A percentile compares a stretch with the other conserved stretches of the same genome.
These are phyloP conservation scores for Pantelozetes paolii DNA, from an alignment of 2,888 invertebrate species.

Conservation along the genomic window DNA sequence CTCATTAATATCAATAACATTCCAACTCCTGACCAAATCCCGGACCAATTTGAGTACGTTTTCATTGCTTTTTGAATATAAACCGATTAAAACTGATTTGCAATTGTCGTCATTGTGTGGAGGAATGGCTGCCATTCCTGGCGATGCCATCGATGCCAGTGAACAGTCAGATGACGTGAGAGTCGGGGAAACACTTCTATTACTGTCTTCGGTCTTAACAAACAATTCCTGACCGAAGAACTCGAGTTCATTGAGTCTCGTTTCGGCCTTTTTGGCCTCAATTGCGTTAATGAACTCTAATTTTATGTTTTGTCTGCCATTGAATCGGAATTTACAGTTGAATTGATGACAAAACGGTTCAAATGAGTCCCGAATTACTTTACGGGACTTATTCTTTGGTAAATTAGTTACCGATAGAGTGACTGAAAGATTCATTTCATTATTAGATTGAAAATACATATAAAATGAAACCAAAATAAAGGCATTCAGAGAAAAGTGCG, in stretches of 20 bases:
- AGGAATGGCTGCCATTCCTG: neutral
- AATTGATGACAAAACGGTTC: conserved; percentile 1
- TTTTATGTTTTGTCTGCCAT: neutral
- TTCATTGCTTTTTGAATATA: neutral
- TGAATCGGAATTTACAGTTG: conserved; percentile 7
- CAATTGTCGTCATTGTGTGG: conserved; percentile 25
- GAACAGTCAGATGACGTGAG: neutral
- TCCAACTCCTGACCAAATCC: conserved; percentile 4
- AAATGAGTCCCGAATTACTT: conserved; percentile 19
- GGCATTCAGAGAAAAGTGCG: neutral
- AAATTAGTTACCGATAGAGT: conserved; percentile 13
- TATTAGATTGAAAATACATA: neutral
- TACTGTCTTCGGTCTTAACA: neutral
- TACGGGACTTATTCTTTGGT: neutral
- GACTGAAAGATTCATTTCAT: neutral
- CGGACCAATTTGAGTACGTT: neutral
- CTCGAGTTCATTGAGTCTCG: neutral
- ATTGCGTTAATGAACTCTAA: conserved; percentile 2
- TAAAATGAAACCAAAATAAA: neutral
- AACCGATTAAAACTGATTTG: conserved; percentile 27
- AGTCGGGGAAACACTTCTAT: neutral
- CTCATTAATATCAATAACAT: neutral
- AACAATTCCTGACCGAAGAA: neutral
- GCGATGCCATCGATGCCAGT: neutral
- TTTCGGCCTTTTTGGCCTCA: neutral